A percentile compares a stretch with the other conserved stretches of the same genome.
phyloP scores from a whole-genome alignment of 2,797 vertebrate species.

The Anas georgica region DNA sequence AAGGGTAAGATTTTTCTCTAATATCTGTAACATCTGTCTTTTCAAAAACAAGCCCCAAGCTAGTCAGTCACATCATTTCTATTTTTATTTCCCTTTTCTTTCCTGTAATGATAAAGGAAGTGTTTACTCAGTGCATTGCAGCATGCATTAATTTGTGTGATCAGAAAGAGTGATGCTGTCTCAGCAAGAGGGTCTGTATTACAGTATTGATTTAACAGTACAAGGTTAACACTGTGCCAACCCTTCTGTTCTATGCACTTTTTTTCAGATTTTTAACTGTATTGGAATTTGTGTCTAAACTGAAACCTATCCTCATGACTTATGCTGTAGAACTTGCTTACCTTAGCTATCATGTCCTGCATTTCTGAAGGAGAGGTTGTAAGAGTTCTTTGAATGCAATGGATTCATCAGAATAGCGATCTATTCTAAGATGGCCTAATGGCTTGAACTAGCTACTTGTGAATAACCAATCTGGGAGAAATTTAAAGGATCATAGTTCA shows the following conservation, averaged over 20 bases:
- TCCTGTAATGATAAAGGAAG: not conserved
- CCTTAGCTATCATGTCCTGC: not conserved
- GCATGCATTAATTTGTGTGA: not conserved
- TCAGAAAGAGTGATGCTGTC: constrained; percentile 13
- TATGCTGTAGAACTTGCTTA: constrained; percentile 11
- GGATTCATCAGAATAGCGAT: not conserved
- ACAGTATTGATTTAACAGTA: constrained; percentile 46
- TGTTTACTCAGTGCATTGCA: not conserved
- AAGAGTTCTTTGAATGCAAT: not conserved
- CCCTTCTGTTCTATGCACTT: not conserved
- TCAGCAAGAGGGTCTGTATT: constrained; percentile 38
- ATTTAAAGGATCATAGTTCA: not conserved
- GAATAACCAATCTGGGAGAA: not conserved
- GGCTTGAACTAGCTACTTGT: not conserved
- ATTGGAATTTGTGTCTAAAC: not conserved
- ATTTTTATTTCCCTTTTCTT: not conserved
- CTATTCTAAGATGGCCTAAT: not conserved
- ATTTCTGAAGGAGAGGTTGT: not conserved
- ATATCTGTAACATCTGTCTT: not conserved
- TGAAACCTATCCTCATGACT: constrained; percentile 6
- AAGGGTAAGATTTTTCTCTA: not conserved
- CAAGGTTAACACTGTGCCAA: constrained; percentile 54
- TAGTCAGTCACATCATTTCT: not conserved
- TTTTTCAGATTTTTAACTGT: constrained; percentile 52
- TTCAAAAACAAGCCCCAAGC: not conserved